Percentiles rank a stretch among this genome's conserved stretches.
phyloP scores from a whole-genome alignment of 2,797 vertebrate species.

The Mus spretus region DNA sequence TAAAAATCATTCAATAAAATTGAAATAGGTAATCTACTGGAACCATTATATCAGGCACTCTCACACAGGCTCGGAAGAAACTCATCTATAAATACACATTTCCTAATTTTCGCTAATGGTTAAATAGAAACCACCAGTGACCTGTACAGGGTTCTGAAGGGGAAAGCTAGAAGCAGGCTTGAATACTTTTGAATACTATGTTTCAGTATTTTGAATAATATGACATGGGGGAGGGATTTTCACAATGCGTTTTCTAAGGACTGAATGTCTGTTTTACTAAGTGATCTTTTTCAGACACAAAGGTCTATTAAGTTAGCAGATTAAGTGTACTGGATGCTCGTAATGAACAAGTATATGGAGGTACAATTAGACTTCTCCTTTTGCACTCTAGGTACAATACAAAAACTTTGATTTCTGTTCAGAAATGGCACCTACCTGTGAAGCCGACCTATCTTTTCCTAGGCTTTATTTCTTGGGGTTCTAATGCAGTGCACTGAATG shows the following conservation, averaged over 20 bases:
- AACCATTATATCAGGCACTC: not conserved
- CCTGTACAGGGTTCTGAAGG: not conserved
- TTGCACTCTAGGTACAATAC: not conserved
- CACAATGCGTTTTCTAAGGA: not conserved
- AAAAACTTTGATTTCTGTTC: not conserved
- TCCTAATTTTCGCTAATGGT: slow-evolving; percentile 20
- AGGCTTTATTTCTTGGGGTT: not conserved
- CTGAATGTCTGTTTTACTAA: slow-evolving; percentile 20
- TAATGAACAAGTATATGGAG: not conserved
- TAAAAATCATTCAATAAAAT: slow-evolving; percentile 57
- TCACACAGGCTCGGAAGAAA: slow-evolving; percentile 31
- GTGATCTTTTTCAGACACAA: not conserved
- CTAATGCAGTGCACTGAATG: not conserved
- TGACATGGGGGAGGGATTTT: slow-evolving; percentile 50
- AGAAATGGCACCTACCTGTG: not conserved
- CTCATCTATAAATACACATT: not conserved
- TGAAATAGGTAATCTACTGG: slow-evolving; percentile 19
- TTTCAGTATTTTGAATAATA: not conserved
- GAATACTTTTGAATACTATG: slow-evolving; percentile 45
- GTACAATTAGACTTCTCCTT: not conserved
- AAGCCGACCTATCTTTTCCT: not conserved
- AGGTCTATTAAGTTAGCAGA: slow-evolving; percentile 21
- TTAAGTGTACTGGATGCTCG: not conserved
- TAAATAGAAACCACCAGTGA: slow-evolving; percentile 52
- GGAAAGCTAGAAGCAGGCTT: slow-evolving; percentile 1